Evolutionary conservation across 2,888 invertebrate genomes (phyloP).

Genomic region (Diplolepis rosae): DNA sequence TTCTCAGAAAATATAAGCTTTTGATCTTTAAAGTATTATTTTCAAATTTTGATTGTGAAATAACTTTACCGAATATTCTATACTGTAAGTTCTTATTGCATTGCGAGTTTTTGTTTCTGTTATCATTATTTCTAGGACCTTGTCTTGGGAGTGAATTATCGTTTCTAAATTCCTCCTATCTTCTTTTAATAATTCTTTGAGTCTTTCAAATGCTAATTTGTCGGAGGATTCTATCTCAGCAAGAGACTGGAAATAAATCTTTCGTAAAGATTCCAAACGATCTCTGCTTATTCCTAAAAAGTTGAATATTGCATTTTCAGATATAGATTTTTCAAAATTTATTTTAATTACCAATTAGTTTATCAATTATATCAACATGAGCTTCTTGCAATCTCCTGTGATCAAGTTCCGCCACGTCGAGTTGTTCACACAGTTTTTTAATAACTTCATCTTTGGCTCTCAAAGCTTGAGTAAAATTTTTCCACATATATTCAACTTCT

Average conservation of each 20-base stretch:
- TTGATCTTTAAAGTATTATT: too few relatives aligned
- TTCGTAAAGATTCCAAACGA: conserved; percentile 76
- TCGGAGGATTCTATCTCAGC: conserved; percentile 73
- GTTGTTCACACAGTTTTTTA: conserved; percentile 78
- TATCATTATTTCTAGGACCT: conserved; percentile 61
- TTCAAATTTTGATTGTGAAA: not conserved
- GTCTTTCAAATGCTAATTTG: conserved; percentile 76
- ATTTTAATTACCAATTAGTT: conserved; percentile 78
- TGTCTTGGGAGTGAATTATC: conserved; percentile 77
- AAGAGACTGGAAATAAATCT: conserved; percentile 77
- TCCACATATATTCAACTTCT: conserved; percentile 80
- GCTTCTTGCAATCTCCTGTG: conserved; percentile 83
- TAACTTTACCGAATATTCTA: conserved; percentile 58
- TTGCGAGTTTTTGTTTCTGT: conserved; percentile 57
- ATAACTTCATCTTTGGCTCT: conserved; percentile 82
- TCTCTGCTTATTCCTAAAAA: conserved; percentile 77
- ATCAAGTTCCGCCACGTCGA: conserved; percentile 83
- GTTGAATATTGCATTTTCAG: conserved; percentile 14
- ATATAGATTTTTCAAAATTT: conserved; percentile 5
- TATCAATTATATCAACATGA: conserved; percentile 82
- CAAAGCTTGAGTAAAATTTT: conserved; percentile 79
- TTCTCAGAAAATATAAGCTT: too few relatives aligned
- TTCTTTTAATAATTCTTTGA: conserved; percentile 75
- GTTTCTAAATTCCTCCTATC: conserved; percentile 78
- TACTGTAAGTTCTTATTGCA: conserved; percentile 57